Percentiles rank a stretch among this genome's conserved stretches.
Evolutionary conservation across 2,797 vertebrate genomes (phyloP).

Genomic region (Urosaurus nigricauda): DNA sequence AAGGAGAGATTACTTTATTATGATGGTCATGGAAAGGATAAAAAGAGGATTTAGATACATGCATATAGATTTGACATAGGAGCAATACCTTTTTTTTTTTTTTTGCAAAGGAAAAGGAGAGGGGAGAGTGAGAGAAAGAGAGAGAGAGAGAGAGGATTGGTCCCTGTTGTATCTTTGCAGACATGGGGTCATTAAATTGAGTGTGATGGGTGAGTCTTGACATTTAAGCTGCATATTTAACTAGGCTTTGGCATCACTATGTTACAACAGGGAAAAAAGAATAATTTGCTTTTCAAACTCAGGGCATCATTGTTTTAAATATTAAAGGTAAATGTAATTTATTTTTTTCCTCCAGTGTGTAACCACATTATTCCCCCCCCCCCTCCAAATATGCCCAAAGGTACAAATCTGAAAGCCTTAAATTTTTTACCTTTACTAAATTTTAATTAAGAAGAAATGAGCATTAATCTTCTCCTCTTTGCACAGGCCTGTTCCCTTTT

Average conservation of each 20-base stretch:
- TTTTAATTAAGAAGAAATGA: slow-evolving; percentile 54
- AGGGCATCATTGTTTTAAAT: slow-evolving; percentile 54
- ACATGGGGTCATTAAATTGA: slow-evolving; percentile 12
- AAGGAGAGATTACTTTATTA: slow-evolving; percentile 41
- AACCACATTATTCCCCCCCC: slow-evolving; percentile 16
- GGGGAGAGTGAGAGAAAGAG: background rate
- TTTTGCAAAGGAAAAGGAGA: background rate
- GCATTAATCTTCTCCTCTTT: slow-evolving; percentile 45
- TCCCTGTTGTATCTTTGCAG: slow-evolving; percentile 32
- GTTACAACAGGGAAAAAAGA: slow-evolving; percentile 30
- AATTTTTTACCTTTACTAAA: slow-evolving; percentile 42
- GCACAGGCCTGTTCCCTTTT: background rate
- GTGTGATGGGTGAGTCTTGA: slow-evolving; percentile 26
- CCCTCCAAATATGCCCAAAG: slow-evolving; percentile 52
- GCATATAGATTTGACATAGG: background rate
- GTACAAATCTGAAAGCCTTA: slow-evolving; percentile 7
- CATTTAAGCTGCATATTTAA: slow-evolving; percentile 50
- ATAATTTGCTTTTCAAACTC: slow-evolving; percentile 36
- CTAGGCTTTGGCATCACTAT: background rate
- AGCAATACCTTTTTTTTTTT: background rate
- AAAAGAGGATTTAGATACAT: slow-evolving; percentile 13
- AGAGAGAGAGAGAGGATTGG: background rate
- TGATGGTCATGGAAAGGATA: slow-evolving; percentile 20
- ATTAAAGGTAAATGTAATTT: slow-evolving; percentile 40
- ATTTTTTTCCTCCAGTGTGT: slow-evolving; percentile 34